Evolutionary conservation across 2,797 vertebrate genomes (phyloP), one percentile per base, ranked within the genome.

Genomic region (Acrossocheilus wenchowensis): DNA sequence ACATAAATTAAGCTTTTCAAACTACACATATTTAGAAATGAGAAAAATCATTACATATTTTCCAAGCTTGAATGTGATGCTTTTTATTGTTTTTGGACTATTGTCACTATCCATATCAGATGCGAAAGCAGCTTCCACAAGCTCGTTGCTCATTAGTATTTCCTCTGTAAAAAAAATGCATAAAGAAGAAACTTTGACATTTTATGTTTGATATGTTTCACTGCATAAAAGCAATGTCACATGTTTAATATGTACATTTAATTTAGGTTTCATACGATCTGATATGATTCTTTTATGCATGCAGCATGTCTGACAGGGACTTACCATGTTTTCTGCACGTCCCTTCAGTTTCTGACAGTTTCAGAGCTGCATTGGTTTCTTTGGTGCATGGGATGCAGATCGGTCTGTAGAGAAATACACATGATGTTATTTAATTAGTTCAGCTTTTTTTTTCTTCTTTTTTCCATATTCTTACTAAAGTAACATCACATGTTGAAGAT

Each of bases 361-460:
- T 91, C 85, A 96, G 78, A 50, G 94, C 95, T 36, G 89, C 89
- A 3, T 86, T 94, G 2, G 94, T 90, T 87, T 92, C 91, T n/a
- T 81, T 78, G 0, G 95, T 95, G 90, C 95, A 95, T 19, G 94
- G 94, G 12, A 95, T 91, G 64, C 95, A 94, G 52, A 96, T 93
- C 34, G 95, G 92, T 86, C 95, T 95, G 78, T 69, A 34, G 34
- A 9, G 21, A 79, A 41, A 84, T n/a, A 26, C 41, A 75, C 19
- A 39, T 57, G 1, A 75, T 2, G 3, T 39, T 82, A 2, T 41
- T 50, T 30, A 2, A 30, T 30, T 57, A 39, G 48, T 39, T 62
- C 17, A 12, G 30, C 0, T 23, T 14, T 11, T 45, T 43, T n/a
- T 15, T 17, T 48, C 12, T 48, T 48, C 45, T 48, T 17, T 50